Evolutionary conservation across 2,888 invertebrate species (phyloP), one percentile per base, ranked within the genome.

Genomic region (Drosophila sordidula): DNA sequence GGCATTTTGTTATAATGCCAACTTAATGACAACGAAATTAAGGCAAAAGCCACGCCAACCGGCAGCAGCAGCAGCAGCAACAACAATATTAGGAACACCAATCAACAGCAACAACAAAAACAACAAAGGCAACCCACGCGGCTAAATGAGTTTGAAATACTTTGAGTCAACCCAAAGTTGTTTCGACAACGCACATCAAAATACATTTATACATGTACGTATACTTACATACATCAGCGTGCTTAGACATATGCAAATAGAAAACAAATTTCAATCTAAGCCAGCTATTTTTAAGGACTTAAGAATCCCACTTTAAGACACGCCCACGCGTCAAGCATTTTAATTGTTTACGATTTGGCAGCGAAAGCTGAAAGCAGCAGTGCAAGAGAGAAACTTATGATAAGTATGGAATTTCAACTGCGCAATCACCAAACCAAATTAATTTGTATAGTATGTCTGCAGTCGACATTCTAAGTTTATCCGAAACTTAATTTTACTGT

Each of bases 1-100:
- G 89, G 89, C 86, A 89, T 86, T 89, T 89, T 87, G 88, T 89
- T 89, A 86, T 89, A 85, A 86, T 89, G 89, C 89, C 89, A 86
- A 89, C 89, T 87, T 89, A 86, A 86, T 86, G 89, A 86, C 88
- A 89, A 81, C 79, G 72, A 89, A 85, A 85, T 89, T 87, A 87
- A 85, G 78, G 66, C 81, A 81, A 74, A 78, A 78, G 84, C 78
- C 85, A 87, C 66, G 58, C 77, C 66, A 66, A 22, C 32, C 45
- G 45, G 38, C 70, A 63, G n/a, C 59, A 75, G 36, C 45, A 46
- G 22, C 56, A 29, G 29, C 29, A 29, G 29, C 46, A 44, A 8
- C 8, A 50, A 11, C 54, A 47, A n/a, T 26, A 50, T 12, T 14
- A 49, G 47, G 29, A 69, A 14, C 36, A 44, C 6, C 36, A 9